These are phyloP conservation scores for Nixonia krombeini DNA, from an alignment of 1,140 invertebrate genomes.

Conservation along the genomic window DNA sequence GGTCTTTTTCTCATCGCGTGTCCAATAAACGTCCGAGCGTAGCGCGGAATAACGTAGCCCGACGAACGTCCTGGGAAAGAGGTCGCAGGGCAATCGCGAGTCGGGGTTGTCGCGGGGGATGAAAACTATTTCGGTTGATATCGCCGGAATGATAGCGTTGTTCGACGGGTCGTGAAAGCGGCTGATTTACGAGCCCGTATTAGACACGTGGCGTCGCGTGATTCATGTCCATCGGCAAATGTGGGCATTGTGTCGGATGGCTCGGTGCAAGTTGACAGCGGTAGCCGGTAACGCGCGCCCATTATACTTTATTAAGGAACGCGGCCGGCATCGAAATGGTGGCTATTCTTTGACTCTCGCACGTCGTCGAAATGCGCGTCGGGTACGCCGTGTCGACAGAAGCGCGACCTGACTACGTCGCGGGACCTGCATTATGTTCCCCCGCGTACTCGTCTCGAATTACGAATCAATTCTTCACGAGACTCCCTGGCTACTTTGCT, in stretches of 20 bases:
- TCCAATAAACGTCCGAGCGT: no score
- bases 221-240: conserved; percentile 33
- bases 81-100: no score
- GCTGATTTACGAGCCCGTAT: conserved; percentile 38
- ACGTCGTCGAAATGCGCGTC: conserved; percentile 31
- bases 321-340: conserved; percentile 35
- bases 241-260: conserved; percentile 34
- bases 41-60: no score
- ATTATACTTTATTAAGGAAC: conserved; percentile 49
- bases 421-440: conserved; percentile 20
- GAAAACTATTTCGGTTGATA: no score
- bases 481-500: conserved; percentile 19
- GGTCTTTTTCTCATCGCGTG: no score
- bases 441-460: conserved; percentile 25
- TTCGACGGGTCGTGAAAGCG: conserved; percentile 24
- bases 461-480: conserved; percentile 16
- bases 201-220: conserved; percentile 47
- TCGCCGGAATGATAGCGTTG: conserved; percentile 18
- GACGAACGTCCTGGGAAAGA: no score
- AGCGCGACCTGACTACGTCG: conserved; percentile 18
- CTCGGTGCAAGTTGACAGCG: conserved; percentile 48
- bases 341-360: conserved; percentile 18
- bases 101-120: no score
- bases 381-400: conserved; percentile 14
- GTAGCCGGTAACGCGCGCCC: conserved; percentile 30